phyloP scores from a whole-genome alignment of 2,113 vertebrate genomes.

The Bubo blakistoni region DNA sequence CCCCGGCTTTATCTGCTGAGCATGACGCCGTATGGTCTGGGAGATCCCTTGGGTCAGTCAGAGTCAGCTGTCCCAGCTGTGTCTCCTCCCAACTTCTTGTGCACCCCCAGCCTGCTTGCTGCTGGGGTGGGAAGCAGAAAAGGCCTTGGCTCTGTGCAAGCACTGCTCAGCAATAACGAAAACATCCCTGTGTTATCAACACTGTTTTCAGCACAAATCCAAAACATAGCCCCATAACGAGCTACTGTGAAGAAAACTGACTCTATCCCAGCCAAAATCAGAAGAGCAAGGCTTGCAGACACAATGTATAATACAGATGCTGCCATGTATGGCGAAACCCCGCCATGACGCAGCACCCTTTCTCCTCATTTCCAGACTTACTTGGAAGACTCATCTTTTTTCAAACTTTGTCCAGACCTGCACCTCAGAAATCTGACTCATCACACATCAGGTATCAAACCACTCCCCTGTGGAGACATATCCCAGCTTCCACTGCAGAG shows the following conservation, averaged over 20 bases:
- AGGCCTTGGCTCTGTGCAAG: neutral
- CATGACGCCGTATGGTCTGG: neutral
- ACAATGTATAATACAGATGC: neutral
- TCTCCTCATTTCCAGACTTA: neutral
- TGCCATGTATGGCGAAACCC: rapidly evolving
- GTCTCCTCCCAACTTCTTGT: neutral
- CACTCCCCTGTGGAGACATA: neutral
- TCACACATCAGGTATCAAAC: neutral
- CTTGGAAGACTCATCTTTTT: neutral
- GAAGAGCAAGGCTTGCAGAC: neutral
- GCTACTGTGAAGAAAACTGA: neutral
- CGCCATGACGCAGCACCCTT: rapidly evolving
- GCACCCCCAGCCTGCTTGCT: neutral
- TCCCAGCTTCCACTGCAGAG: neutral
- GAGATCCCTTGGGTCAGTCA: neutral
- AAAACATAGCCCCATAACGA: neutral
- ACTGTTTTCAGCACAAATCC: neutral
- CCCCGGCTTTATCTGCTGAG: neutral
- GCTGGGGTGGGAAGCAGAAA: neutral
- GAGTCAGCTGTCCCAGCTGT: neutral
- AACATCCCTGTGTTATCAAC: neutral
- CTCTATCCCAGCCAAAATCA: neutral
- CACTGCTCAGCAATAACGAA: no score
- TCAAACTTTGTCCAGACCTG: neutral
- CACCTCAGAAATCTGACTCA: neutral